Evolutionary conservation across 37 sponge, comb jelly and placozoan genomes (phyloP).

Genomic region (Halisarca cf. caerulea): DNA sequence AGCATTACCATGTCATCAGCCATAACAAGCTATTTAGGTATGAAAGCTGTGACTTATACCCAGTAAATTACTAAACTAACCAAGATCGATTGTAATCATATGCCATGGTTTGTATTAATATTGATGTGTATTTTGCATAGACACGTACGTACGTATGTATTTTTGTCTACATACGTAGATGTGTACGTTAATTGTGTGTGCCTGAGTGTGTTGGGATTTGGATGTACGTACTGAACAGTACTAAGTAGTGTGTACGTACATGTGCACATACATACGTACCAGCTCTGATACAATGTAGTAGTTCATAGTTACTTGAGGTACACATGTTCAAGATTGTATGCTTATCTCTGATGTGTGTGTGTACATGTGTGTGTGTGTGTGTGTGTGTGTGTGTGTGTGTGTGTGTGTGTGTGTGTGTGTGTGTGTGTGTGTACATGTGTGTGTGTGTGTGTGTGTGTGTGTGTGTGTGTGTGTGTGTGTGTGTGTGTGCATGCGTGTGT

Average conservation of each 20-base stretch:
- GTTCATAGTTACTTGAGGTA: no score
- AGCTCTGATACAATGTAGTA: neutral
- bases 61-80: slow-evolving; percentile 84
- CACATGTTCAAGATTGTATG: no score
- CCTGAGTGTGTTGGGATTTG: no score
- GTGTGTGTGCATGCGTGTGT: slow-evolving; percentile 6
- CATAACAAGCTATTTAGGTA: no score
- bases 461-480: neutral
- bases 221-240: no score
- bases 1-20: no score
- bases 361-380: no score
- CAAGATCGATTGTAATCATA: slow-evolving; percentile 72
- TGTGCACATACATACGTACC: no score
- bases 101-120: neutral
- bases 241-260: no score
- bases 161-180: neutral
- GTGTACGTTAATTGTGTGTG: neutral
- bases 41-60: no score
- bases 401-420: slow-evolving; percentile 62
- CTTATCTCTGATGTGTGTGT: no score
- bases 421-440: neutral
- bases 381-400: no score
- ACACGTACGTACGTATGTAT: neutral
- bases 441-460: neutral
- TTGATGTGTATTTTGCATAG: neutral